These are phyloP conservation scores for Subanguina moxae DNA, from an alignment of 1,140 invertebrate species.

Conservation along the genomic window DNA sequence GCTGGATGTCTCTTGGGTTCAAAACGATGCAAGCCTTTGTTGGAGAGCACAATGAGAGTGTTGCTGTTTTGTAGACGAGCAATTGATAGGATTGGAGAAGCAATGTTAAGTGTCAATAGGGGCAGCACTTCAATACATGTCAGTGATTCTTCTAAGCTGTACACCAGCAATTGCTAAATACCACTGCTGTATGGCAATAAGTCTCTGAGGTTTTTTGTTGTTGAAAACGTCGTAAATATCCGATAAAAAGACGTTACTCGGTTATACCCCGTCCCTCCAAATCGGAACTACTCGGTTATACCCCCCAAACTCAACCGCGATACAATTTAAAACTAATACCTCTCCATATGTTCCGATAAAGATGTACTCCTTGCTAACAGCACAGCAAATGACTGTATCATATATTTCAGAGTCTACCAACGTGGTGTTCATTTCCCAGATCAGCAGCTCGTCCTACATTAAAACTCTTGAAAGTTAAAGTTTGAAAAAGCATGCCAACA, in stretches of 20 bases:
- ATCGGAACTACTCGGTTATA: not conserved
- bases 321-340: conserved; percentile 19
- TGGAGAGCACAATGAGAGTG: conserved; percentile 17
- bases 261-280: not conserved
- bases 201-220: not conserved
- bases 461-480: conserved; percentile 3
- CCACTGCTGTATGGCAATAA: not conserved
- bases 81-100: conserved; percentile 42
- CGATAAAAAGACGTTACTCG: not conserved
- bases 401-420: conserved; percentile 40
- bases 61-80: conserved; percentile 29
- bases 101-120: conserved; percentile 25
- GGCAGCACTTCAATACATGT: conserved; percentile 19
- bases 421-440: conserved; percentile 30
- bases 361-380: conserved; percentile 28
- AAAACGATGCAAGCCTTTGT: conserved; percentile 7
- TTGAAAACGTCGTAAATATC: not conserved
- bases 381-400: conserved; percentile 34
- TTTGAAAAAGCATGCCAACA: conserved; percentile 18
- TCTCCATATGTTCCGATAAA: conserved; percentile 49
- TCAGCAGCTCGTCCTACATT: conserved; percentile 18
- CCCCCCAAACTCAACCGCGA: not conserved
- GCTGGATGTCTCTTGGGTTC: not conserved
- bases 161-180: conserved; percentile 43
- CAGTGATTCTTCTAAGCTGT: conserved; percentile 32